phyloP scores from a whole-genome alignment of 2,888 invertebrate species.

The Yponomeuta sedellus region DNA sequence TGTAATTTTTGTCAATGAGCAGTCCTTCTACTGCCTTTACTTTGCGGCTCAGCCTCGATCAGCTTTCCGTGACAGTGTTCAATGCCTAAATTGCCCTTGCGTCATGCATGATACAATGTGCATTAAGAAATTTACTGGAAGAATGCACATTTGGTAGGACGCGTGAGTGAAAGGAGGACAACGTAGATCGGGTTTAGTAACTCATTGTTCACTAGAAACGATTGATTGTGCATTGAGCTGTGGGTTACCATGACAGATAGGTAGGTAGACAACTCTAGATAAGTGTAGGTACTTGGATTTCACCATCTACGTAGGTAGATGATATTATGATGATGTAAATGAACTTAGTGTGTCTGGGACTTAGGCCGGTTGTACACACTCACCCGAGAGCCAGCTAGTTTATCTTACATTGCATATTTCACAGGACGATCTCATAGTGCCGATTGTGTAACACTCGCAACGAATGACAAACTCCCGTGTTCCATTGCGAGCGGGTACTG shows the following conservation, averaged over 20 bases:
- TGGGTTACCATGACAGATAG: neutral
- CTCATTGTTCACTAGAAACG: slow-evolving; percentile 13
- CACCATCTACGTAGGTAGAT: too few species aligned
- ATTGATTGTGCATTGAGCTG: slow-evolving; percentile 7
- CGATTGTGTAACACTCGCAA: too few species aligned
- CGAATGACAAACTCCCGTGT: too few species aligned
- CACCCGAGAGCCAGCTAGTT: too few species aligned
- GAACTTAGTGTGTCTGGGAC: too few species aligned
- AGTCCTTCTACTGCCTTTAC: neutral
- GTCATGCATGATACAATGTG: slow-evolving; percentile 30
- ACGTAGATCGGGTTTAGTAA: slow-evolving; percentile 26
- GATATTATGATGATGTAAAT: too few species aligned
- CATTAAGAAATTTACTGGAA: slow-evolving; percentile 39
- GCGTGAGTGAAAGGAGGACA: slow-evolving; percentile 50
- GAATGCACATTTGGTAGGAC: slow-evolving; percentile 27
- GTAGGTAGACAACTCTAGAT: too few species aligned
- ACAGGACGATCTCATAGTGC: too few species aligned
- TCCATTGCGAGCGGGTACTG: too few species aligned
- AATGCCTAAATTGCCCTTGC: slow-evolving; percentile 47
- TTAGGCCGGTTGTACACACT: too few species aligned
- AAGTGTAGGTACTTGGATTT: too few species aligned
- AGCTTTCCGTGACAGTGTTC: slow-evolving; percentile 38
- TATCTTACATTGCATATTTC: too few species aligned
- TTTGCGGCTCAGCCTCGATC: neutral
- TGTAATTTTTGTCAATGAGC: neutral